A percentile compares a stretch with the other conserved stretches of the same genome.
Evolutionary conservation across 2,797 vertebrate genomes (phyloP).

Genomic region (Eidolon dupreanum): DNA sequence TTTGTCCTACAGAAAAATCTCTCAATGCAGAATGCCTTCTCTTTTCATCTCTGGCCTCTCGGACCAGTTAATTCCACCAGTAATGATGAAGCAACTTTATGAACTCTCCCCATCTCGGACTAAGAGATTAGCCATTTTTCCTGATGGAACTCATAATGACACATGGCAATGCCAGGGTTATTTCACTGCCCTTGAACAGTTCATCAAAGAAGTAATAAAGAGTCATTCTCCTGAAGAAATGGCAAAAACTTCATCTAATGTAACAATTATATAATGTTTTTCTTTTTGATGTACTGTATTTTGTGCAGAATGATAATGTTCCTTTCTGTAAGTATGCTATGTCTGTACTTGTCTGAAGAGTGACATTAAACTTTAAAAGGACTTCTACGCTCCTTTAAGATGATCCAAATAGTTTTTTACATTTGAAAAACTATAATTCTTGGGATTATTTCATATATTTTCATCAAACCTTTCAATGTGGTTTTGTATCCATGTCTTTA

Average conservation of each 20-base stretch:
- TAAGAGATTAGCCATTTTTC: conserved; percentile 98
- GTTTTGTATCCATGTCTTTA: conserved; percentile 74
- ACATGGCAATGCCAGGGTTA: conserved; percentile 99
- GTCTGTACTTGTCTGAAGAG: conserved; percentile 84
- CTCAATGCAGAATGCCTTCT: conserved; percentile 97
- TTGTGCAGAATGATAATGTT: conserved; percentile 87
- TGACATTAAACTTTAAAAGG: conserved; percentile 83
- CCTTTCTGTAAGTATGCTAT: conserved; percentile 85
- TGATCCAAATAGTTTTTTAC: conserved; percentile 81
- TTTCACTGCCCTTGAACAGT: conserved; percentile 97
- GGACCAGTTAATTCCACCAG: conserved; percentile 98
- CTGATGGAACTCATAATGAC: conserved; percentile 98
- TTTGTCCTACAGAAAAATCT: conserved; percentile 95
- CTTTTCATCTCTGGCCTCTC: conserved; percentile 98
- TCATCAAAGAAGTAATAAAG: conserved; percentile 96
- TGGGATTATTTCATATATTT: conserved; percentile 79
- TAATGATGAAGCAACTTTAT: conserved; percentile 99
- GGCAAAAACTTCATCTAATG: conserved; percentile 91
- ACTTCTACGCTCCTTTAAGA: conserved; percentile 77
- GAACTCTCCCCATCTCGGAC: conserved; percentile 98
- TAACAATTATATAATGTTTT: conserved; percentile 94
- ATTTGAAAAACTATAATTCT: conserved; percentile 81
- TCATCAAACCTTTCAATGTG: conserved; percentile 78
- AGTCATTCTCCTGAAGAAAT: conserved; percentile 95
- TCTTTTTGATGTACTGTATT: conserved; percentile 78